These are phyloP conservation scores for Xylocampa areola DNA, from an alignment of 2,888 invertebrate genomes.

Conservation along the genomic window DNA sequence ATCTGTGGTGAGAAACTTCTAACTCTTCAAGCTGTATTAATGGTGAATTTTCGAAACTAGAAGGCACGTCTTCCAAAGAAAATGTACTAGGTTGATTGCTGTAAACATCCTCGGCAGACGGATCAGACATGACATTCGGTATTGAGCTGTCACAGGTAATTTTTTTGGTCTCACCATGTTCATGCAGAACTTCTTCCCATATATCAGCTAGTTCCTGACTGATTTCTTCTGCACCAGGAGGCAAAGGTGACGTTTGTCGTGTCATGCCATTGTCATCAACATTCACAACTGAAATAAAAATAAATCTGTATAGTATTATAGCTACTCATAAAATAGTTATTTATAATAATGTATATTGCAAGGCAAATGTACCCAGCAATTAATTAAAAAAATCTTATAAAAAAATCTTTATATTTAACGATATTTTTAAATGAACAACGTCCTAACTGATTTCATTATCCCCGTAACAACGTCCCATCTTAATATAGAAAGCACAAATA, in stretches of 20 bases:
- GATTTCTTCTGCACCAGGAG: conserved; percentile 37
- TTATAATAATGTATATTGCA: background rate
- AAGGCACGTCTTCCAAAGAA: conserved; percentile 30
- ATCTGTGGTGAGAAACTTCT: conserved; percentile 19
- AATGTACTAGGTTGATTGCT: conserved; percentile 33
- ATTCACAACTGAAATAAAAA: conserved; percentile 9
- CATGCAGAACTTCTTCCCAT: conserved; percentile 8
- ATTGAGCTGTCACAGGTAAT: conserved; percentile 11
- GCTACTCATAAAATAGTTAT: conserved; percentile 4
- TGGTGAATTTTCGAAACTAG: conserved; percentile 33
- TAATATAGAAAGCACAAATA: conserved; percentile 28
- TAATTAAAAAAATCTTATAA: conserved; percentile 3
- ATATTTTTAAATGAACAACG: conserved; percentile 32
- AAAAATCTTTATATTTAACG: conserved; percentile 13
- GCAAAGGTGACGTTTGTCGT: conserved; percentile 18
- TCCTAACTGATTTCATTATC: conserved; percentile 24
- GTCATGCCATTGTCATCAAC: conserved; percentile 3
- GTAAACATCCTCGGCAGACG: conserved; percentile 23
- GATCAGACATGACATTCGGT: conserved; percentile 9
- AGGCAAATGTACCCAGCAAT: conserved; percentile 4
- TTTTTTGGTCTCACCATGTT: conserved; percentile 7
- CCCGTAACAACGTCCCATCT: conserved; percentile 20
- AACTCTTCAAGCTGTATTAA: conserved; percentile 30
- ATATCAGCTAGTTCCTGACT: conserved; percentile 24
- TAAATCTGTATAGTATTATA: conserved; percentile 4